Evolutionary conservation across 2,113 vertebrate genomes (phyloP).

Genomic region (Catharus minimus): DNA sequence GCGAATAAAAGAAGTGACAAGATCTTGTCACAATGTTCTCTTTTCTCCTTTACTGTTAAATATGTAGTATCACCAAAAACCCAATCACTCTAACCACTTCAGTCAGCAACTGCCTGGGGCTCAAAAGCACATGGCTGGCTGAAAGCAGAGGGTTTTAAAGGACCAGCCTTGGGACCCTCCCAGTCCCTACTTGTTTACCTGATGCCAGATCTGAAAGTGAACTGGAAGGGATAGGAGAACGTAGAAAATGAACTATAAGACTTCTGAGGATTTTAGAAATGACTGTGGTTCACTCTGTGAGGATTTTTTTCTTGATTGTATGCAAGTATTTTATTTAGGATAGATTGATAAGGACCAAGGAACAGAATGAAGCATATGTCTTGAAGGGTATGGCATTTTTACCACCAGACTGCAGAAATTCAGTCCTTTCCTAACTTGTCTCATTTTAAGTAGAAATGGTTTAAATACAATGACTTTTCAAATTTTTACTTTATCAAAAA

Average conservation of each 20-base stretch:
- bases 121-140: neutral
- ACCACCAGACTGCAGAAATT: neutral
- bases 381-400: neutral
- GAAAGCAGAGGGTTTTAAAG: neutral
- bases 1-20: neutral
- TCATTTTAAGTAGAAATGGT: neutral
- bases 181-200: neutral
- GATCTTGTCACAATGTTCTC: neutral
- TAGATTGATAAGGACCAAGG: neutral
- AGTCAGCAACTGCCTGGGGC: neutral
- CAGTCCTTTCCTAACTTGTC: neutral
- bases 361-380: neutral
- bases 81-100: neutral
- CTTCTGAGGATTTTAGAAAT: neutral
- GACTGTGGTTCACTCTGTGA: fast-evolving
- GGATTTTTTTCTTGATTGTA: neutral
- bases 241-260: neutral
- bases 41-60: neutral
- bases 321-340: neutral
- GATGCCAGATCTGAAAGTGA: neutral
- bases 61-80: neutral
- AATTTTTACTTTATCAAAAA: neutral
- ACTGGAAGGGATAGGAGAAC: neutral
- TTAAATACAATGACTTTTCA: slow-evolving; percentile 9
- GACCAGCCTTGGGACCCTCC: neutral